Conservation (phyloP, 2,797 vertebrate genomes). For the Siniperca obscura region DNA sequence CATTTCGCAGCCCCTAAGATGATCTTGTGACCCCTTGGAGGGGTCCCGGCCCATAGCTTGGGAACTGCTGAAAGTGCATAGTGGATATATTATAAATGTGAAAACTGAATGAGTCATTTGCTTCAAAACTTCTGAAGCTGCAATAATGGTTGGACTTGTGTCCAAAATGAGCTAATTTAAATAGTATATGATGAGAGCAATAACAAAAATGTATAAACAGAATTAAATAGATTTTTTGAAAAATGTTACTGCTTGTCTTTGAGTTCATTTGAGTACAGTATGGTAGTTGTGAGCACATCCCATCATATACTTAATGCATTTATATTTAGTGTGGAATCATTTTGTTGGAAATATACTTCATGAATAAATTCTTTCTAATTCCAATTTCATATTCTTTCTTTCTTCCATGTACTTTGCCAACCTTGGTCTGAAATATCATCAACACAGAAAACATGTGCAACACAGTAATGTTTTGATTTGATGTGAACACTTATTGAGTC, state of each 20-base stretch:
- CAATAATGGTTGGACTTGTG: not conserved
- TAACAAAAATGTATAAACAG: not conserved
- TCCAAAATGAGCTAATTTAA: not conserved
- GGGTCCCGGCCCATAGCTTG: not conserved
- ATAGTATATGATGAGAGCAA: not conserved
- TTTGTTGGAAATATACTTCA: not conserved
- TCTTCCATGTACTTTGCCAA: not conserved
- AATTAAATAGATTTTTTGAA: not conserved
- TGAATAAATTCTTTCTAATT: slow-evolving; percentile 28
- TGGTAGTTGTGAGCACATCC: not conserved
- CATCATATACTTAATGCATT: not conserved
- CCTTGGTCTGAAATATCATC: not conserved
- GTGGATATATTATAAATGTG: not conserved
- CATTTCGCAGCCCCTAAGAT: not conserved
- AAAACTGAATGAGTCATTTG: slow-evolving; percentile 13
- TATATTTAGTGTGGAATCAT: not conserved
- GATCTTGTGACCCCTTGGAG: not conserved
- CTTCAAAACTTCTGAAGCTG: not conserved
- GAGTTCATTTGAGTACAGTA: slow-evolving; percentile 1
- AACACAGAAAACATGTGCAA: not conserved
- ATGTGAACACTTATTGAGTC: not conserved
- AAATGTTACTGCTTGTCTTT: slow-evolving; percentile 21
- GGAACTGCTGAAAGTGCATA: not conserved
- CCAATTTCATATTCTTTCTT: not conserved
- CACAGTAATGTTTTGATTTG: not conserved